A percentile compares a stretch with the other conserved stretches of the same genome.
Conservation (phyloP, 1,140 invertebrate genomes). For the Heliconius eleuchia region DNA sequence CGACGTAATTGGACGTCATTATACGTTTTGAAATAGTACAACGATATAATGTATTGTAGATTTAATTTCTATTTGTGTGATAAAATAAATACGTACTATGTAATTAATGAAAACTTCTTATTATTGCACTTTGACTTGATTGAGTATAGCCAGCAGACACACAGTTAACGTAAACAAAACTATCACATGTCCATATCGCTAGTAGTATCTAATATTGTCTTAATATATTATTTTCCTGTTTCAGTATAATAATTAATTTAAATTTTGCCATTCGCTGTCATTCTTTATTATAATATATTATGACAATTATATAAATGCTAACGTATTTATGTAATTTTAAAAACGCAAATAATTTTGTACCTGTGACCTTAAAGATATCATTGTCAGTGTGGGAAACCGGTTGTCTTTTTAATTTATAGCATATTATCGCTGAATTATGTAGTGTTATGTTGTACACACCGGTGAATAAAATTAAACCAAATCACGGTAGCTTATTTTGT, state of each 20-base stretch:
- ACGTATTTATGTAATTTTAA: not conserved
- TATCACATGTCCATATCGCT: too few relatives aligned
- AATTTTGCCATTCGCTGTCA: not conserved
- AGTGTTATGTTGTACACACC: not conserved
- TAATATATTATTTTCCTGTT: not conserved
- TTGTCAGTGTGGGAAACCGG: slow-evolving; percentile 4
- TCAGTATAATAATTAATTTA: not conserved
- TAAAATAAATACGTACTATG: too few relatives aligned
- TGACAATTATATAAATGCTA: slow-evolving; percentile 3
- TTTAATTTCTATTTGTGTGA: too few relatives aligned
- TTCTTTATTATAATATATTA: not conserved
- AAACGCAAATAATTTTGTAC: not conserved
- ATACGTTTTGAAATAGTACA: too few relatives aligned
- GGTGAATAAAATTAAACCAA: not conserved
- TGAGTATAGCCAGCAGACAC: too few relatives aligned
- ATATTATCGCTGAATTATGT: not conserved
- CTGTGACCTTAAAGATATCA: slow-evolving; percentile 7
- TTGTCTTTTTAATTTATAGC: not conserved
- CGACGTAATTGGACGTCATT: not conserved
- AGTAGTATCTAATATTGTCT: too few relatives aligned
- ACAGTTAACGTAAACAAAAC: too few relatives aligned
- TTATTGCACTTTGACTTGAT: too few relatives aligned
- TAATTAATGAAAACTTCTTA: too few relatives aligned
- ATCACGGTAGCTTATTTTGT: not conserved
- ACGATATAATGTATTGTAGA: too few relatives aligned